Conservation (phyloP, 1,140 invertebrate species). For the Calephelis nemesis region DNA sequence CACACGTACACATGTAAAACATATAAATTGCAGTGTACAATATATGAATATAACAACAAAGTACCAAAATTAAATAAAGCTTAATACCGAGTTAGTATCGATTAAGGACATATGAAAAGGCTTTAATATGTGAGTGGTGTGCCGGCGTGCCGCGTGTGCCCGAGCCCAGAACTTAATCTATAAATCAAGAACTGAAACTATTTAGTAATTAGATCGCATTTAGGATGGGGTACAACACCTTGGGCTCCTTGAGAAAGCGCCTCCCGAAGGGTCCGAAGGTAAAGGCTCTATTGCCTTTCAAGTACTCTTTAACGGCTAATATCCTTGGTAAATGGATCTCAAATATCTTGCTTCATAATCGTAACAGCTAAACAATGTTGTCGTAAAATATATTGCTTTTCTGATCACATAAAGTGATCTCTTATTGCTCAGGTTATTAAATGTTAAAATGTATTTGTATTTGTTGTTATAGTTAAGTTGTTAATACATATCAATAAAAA, state of each 20-base stretch:
- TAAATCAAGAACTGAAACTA: conserved; percentile 81
- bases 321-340: conserved; percentile 76
- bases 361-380: conserved; percentile 63
- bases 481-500: not conserved
- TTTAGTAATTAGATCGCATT: conserved; percentile 81
- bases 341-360: conserved; percentile 74
- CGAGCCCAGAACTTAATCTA: conserved; percentile 75
- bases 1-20: no score
- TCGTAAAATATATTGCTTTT: conserved; percentile 68
- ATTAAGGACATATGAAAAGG: conserved; percentile 35
- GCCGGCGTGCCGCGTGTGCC: conserved; percentile 58
- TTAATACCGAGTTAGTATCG: conserved; percentile 31
- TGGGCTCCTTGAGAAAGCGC: conserved; percentile 66
- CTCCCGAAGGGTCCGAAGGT: conserved; percentile 73
- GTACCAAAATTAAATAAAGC: not conserved
- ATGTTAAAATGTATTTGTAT: not conserved
- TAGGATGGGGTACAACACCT: conserved; percentile 77
- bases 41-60: no score
- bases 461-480: not conserved
- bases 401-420: conserved; percentile 26
- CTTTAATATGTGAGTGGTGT: conserved; percentile 67
- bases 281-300: conserved; percentile 68
- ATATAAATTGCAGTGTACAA: no score
- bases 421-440: conserved; percentile 2
- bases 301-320: conserved; percentile 78